These are phyloP conservation scores for Diachasmimorpha longicaudata DNA, from an alignment of 1,140 invertebrate species.

Conservation along the genomic window DNA sequence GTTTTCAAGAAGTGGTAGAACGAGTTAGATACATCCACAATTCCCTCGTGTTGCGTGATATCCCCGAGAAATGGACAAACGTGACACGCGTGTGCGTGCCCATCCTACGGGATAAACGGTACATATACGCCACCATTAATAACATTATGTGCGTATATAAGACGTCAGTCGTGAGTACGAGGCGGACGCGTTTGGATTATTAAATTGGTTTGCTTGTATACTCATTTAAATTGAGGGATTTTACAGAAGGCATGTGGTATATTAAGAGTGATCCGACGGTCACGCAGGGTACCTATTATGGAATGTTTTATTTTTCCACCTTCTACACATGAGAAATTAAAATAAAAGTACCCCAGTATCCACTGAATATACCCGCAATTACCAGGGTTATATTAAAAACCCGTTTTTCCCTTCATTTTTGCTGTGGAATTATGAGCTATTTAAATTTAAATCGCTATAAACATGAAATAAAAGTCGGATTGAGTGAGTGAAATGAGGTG, in stretches of 20 bases:
- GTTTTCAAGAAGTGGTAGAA: conserved; percentile 1
- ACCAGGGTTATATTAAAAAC: conserved; percentile 2
- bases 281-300: conserved; percentile 6
- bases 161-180: conserved; percentile 3
- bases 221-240: conserved; percentile 9
- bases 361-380: neutral
- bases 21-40: neutral
- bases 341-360: conserved; percentile 1
- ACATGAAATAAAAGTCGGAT: neutral
- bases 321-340: neutral
- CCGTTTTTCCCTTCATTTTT: neutral
- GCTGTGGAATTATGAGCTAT: neutral
- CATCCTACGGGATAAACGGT: conserved; percentile 10
- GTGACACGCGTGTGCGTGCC: conserved; percentile 9
- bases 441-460: neutral
- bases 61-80: neutral
- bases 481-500: neutral
- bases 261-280: conserved; percentile 6
- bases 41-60: neutral
- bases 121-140: conserved; percentile 9
- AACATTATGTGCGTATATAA: conserved; percentile 9
- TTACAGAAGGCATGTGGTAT: conserved; percentile 4
- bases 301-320: neutral
- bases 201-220: conserved; percentile 4
- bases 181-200: conserved; percentile 10